Evolutionary conservation across 1,140 invertebrate genomes (phyloP), one percentile per base, ranked within the genome.

Genomic region (Aplysia californica): DNA sequence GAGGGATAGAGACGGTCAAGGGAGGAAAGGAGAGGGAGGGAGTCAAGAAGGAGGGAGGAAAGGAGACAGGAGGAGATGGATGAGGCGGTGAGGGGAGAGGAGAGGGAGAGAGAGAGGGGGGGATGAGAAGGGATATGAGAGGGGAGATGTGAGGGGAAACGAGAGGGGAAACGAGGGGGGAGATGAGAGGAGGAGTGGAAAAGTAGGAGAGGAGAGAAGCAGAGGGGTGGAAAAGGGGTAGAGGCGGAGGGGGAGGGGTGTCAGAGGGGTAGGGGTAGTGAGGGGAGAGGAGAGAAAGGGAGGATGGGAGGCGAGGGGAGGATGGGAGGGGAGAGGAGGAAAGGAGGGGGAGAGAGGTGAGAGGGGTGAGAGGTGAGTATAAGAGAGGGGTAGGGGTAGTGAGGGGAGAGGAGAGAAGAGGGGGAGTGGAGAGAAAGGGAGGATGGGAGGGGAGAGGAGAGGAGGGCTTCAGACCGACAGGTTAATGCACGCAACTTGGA

Each of bases 91-190:
- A 50, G 35, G 31, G n/a, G n/a, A 23, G 23, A 29, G 55, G 39
- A 70, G 23, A 44, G 67, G 35, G 38, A 41, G 23, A 41, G 38
- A 50, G 39, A 41, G 67, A 70, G 67, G 55, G 67, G 55, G 67
- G 55, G 67, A 50, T 38, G 55, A 29, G 10, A 44, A 70, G 39
- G 31, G 39, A 70, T 38, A 18, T n/a, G 35, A 44, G 15, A 44
- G n/a, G 67, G 5, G 67, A 15, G 67, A 35, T 38, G n/a, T 38
- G n/a, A 44, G n/a, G 68, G 26, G 39, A 50, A 33, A 26, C 39
- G 33, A 44, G 33, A 44, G 26, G 68, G 33, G 68, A 50, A 44
- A 26, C 39, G 33, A 44, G 21, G 56, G 31, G 56, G 31, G 56
- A n/a, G 4, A 29, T 6, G 56, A 29, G 4, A 59, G n/a, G 56